phyloP scores from a whole-genome alignment of 2,113 vertebrate genomes.

The Dipodomys merriami region DNA sequence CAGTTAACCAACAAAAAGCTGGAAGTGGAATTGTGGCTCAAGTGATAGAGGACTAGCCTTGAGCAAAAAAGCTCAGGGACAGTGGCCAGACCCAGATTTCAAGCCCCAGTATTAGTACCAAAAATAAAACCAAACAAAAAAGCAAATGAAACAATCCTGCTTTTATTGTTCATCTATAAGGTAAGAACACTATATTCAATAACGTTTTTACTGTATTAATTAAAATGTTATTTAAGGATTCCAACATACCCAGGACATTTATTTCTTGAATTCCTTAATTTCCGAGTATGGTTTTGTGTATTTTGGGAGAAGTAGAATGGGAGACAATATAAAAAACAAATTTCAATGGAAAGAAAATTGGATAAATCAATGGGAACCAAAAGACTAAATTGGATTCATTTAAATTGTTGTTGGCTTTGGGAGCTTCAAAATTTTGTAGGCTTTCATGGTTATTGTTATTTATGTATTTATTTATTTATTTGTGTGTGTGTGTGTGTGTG shows the following conservation, averaged over 20 bases:
- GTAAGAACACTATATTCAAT: background rate
- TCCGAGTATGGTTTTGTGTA: too few relatives aligned
- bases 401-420: background rate
- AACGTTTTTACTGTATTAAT: background rate
- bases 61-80: too few relatives aligned
- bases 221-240: background rate
- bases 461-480: too few relatives aligned
- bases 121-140: too few relatives aligned
- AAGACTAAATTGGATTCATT: background rate
- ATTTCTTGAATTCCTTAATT: background rate
- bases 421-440: background rate
- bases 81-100: too few relatives aligned
- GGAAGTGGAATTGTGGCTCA: too few relatives aligned
- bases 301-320: background rate
- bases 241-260: background rate
- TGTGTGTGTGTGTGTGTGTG: too few relatives aligned
- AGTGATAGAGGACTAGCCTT: too few relatives aligned
- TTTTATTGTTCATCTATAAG: background rate
- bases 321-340: background rate
- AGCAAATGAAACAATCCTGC: too few relatives aligned
- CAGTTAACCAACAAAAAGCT: too few relatives aligned
- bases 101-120: too few relatives aligned
- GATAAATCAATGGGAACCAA: background rate
- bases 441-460: too few relatives aligned
- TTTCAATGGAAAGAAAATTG: background rate